Evolutionary conservation across 2,888 invertebrate genomes (phyloP).

Genomic region (Cephus sareptanus): DNA sequence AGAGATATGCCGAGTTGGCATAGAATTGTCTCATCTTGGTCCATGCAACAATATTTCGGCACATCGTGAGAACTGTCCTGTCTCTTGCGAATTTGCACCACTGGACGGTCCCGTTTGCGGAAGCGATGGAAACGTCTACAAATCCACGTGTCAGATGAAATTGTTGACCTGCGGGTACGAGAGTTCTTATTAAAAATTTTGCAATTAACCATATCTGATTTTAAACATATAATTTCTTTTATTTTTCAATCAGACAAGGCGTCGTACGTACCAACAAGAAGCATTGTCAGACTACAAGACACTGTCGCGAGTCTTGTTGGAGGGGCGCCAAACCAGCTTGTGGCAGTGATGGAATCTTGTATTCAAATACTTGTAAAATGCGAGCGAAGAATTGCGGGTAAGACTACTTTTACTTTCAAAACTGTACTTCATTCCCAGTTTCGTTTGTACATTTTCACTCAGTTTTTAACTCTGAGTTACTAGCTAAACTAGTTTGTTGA

Average conservation of each 20-base stretch:
- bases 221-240: neutral
- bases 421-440: neutral
- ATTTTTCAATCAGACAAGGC: constrained; percentile 73
- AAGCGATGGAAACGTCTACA: constrained; percentile 92
- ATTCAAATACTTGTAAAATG: constrained; percentile 91
- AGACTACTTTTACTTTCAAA: constrained; percentile 24
- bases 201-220: neutral
- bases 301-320: constrained; percentile 93
- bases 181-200: neutral
- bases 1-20: constrained; percentile 70
- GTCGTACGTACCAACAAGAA: constrained; percentile 89
- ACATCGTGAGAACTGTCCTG: constrained; percentile 89
- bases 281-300: constrained; percentile 90
- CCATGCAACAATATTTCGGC: constrained; percentile 80
- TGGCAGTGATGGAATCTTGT: constrained; percentile 89
- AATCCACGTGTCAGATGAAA: constrained; percentile 94
- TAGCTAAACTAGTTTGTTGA: neutral
- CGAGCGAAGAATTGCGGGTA: constrained; percentile 93
- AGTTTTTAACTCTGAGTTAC: neutral
- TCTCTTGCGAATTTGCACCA: constrained; percentile 86
- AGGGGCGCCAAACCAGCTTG: constrained; percentile 89
- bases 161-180: constrained; percentile 86
- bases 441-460: neutral
- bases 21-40: constrained; percentile 73
- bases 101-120: constrained; percentile 92